Conservation (phyloP, 2,888 invertebrate genomes). For the Drosophila cracens region DNA sequence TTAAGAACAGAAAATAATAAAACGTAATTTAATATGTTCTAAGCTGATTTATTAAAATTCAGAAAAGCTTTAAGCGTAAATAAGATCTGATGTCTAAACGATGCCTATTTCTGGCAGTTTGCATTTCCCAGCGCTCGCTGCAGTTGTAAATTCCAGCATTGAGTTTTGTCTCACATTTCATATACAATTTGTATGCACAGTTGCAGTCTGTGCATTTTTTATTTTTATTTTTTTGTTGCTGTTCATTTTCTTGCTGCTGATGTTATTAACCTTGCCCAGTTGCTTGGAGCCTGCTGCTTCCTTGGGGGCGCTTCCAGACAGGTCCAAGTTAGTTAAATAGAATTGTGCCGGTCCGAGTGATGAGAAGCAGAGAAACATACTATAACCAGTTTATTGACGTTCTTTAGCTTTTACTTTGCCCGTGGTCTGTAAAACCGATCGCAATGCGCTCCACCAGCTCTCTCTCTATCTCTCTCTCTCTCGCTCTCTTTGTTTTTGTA, state of each 20-base stretch:
- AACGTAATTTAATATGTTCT: background rate
- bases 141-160: slow-evolving; percentile 22
- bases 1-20: background rate
- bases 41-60: background rate
- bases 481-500: background rate
- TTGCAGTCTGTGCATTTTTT: slow-evolving; percentile 43
- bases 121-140: background rate
- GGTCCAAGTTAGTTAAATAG: slow-evolving; percentile 53
- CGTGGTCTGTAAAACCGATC: slow-evolving; percentile 21
- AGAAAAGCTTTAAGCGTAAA: background rate
- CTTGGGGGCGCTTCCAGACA: slow-evolving; percentile 51
- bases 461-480: slow-evolving; percentile 12
- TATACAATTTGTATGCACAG: slow-evolving; percentile 57
- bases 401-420: slow-evolving; percentile 62
- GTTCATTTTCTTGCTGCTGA: slow-evolving; percentile 19
- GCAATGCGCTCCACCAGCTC: slow-evolving; percentile 20
- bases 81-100: background rate
- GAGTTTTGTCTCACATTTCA: slow-evolving; percentile 42
- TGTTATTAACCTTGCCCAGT: slow-evolving; percentile 64
- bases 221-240: slow-evolving; percentile 12
- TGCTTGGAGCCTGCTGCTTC: slow-evolving; percentile 37
- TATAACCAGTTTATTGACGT: slow-evolving; percentile 62
- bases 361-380: slow-evolving; percentile 5
- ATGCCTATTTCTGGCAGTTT: background rate
- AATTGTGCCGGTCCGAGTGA: slow-evolving; percentile 57